Evolutionary conservation across 2,888 invertebrate genomes (phyloP).

Genomic region (Serripes groenlandicus): DNA sequence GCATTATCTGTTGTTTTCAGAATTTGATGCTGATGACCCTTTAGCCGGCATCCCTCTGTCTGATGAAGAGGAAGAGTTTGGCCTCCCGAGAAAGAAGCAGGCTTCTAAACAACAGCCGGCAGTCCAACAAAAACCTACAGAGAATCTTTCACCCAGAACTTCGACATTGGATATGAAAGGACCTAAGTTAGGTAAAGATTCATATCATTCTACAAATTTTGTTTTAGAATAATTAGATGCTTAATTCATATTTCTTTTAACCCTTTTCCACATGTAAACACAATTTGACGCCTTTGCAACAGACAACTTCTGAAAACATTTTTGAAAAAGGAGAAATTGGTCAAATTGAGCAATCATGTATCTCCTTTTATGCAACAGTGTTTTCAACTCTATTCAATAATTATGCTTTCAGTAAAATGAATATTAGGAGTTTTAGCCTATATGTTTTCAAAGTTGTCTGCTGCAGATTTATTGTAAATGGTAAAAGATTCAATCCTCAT

Average conservation of each 20-base stretch:
- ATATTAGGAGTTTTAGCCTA: too few species aligned
- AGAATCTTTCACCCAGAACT: slow-evolving; percentile 42
- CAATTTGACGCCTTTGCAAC: background rate
- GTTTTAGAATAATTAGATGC: too few species aligned
- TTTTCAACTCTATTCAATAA: too few species aligned
- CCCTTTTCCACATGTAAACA: background rate
- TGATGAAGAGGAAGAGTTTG: slow-evolving; percentile 78
- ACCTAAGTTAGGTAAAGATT: slow-evolving; percentile 41
- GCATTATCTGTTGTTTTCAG: slow-evolving; percentile 54
- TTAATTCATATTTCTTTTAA: too few species aligned
- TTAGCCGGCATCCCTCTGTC: slow-evolving; percentile 79
- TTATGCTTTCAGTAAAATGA: too few species aligned
- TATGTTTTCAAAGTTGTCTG: too few species aligned
- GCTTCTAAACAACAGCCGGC: slow-evolving; percentile 46
- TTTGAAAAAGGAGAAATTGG: background rate
- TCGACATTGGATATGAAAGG: slow-evolving; percentile 15
- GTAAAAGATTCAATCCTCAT: too few species aligned
- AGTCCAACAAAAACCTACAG: slow-evolving; percentile 29
- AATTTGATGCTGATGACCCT: slow-evolving; percentile 83
- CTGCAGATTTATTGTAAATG: too few species aligned
- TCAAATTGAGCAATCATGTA: background rate
- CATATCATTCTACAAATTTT: too few species aligned
- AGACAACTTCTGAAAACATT: background rate
- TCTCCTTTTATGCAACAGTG: slow-evolving; percentile 1
- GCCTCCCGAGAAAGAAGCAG: slow-evolving; percentile 57